Evolutionary conservation across 2,888 invertebrate genomes (phyloP).

Genomic region (Galeopsomyia nigrocyanea): DNA sequence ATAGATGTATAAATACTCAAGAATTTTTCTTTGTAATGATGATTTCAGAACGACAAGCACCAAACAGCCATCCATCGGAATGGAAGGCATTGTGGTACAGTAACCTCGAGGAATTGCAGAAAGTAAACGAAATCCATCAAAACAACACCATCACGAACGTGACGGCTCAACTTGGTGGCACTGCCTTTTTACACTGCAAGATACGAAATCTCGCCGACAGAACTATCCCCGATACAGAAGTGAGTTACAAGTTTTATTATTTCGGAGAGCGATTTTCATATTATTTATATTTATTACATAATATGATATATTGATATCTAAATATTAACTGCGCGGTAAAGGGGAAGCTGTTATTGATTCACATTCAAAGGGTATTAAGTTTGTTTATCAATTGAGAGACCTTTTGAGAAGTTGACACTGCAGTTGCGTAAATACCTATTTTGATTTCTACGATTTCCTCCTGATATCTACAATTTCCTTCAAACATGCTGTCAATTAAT

Average conservation of each 20-base stretch:
- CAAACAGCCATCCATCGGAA: constrained; percentile 66
- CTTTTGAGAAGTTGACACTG: too few species aligned
- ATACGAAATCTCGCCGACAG: constrained; percentile 83
- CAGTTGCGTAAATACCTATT: too few species aligned
- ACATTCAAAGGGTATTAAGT: too few species aligned
- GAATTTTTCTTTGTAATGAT: background rate
- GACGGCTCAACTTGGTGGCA: constrained; percentile 82
- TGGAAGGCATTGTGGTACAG: constrained; percentile 67
- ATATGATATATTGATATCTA: too few species aligned
- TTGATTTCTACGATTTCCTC: too few species aligned
- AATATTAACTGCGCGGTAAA: too few species aligned
- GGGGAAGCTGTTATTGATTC: too few species aligned
- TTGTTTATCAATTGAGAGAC: too few species aligned
- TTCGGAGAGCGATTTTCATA: background rate
- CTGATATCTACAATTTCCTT: too few species aligned
- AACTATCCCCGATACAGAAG: constrained; percentile 72
- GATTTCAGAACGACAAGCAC: constrained; percentile 64
- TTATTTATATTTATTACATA: too few species aligned
- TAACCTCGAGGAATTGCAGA: constrained; percentile 66
- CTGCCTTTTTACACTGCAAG: constrained; percentile 85
- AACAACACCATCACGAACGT: constrained; percentile 84
- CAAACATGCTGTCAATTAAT: too few species aligned
- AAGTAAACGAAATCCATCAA: constrained; percentile 71
- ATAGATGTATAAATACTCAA: too few species aligned
- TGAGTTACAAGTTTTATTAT: constrained; percentile 50